Conservation (phyloP, 2,113 vertebrate species). For the Glareola pratincola region DNA sequence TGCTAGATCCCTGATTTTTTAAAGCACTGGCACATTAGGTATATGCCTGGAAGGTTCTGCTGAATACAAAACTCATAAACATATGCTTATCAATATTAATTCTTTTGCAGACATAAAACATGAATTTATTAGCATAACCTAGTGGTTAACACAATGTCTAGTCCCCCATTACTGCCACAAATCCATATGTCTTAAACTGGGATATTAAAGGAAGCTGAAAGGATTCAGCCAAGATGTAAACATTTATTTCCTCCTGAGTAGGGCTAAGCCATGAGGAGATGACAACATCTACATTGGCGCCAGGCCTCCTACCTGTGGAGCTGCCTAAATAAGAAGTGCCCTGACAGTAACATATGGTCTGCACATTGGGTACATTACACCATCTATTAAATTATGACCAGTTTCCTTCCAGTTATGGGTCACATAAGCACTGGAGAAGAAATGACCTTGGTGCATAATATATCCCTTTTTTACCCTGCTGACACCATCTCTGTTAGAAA, state of each 20-base stretch:
- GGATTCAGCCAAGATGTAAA: background rate
- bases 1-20: background rate
- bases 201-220: background rate
- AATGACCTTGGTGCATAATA: background rate
- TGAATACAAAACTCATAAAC: background rate
- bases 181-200: background rate
- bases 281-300: background rate
- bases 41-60: background rate
- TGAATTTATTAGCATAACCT: slow-evolving; percentile 26
- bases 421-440: background rate
- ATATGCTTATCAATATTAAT: slow-evolving; percentile 53
- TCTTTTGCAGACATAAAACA: slow-evolving; percentile 28
- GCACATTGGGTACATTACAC: background rate
- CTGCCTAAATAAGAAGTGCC: background rate
- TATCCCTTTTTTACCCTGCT: background rate
- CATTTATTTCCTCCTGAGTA: background rate
- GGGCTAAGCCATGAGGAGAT: background rate
- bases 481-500: background rate
- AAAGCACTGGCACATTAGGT: background rate
- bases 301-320: background rate
- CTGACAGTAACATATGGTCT: background rate
- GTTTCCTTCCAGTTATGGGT: background rate
- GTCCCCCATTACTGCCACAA: background rate
- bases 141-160: slow-evolving; percentile 1
- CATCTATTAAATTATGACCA: background rate